phyloP scores from a whole-genome alignment of 2,113 vertebrate species.

The Sceloporus tristichus region DNA sequence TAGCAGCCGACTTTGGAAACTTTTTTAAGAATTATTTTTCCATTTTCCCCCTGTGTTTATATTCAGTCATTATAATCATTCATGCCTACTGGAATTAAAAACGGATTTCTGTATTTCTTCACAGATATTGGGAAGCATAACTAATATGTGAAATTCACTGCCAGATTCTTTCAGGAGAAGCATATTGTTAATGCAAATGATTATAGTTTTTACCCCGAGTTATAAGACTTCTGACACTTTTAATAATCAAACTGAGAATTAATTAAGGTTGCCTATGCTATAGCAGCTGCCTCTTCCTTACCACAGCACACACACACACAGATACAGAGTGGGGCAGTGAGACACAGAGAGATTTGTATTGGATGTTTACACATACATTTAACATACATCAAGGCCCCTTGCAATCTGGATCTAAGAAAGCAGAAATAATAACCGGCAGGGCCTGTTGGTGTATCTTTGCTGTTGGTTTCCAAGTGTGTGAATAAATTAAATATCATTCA shows the following conservation, averaged over 20 bases:
- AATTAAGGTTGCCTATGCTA: neutral
- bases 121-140: conserved; percentile 17
- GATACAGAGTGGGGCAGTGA: no score
- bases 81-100: neutral
- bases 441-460: neutral
- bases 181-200: conserved; percentile 19
- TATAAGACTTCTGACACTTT: neutral
- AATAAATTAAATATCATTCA: neutral
- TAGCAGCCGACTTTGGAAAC: neutral
- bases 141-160: conserved; percentile 6
- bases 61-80: neutral
- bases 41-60: no score
- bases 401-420: conserved; percentile 6
- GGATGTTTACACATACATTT: neutral
- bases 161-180: conserved; percentile 9
- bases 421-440: no score
- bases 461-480: neutral
- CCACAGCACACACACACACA: neutral
- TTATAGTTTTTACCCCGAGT: neutral
- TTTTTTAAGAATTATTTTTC: no score
- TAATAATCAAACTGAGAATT: conserved; percentile 25
- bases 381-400: neutral
- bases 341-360: no score
- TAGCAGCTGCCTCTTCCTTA: neutral
- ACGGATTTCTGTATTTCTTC: neutral